Percentiles rank a stretch among this genome's conserved stretches.
Evolutionary conservation across 2,888 invertebrate genomes (phyloP).

Genomic region (Dendrolimus pini): DNA sequence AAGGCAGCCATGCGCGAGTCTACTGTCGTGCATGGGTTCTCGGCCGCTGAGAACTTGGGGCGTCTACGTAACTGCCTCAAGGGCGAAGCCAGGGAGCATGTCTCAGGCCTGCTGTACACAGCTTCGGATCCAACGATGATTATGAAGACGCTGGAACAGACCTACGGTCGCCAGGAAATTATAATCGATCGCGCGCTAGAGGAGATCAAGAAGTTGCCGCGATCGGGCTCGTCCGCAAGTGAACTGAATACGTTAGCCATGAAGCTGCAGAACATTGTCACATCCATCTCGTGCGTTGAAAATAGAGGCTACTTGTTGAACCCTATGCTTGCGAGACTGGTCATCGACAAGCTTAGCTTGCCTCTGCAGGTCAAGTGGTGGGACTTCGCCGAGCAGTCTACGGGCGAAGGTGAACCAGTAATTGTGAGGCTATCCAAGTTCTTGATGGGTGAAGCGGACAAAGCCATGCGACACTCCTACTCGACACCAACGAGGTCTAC

Average conservation of each 20-base stretch:
- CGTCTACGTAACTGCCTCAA: constrained; percentile 9
- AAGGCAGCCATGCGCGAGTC: not conserved
- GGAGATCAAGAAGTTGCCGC: constrained; percentile 11
- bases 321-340: constrained; percentile 3
- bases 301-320: constrained; percentile 4
- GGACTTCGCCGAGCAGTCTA: not conserved
- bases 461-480: not conserved
- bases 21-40: not conserved
- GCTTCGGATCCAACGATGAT: constrained; percentile 11
- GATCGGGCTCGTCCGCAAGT: constrained; percentile 6
- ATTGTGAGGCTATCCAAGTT: constrained; percentile 2
- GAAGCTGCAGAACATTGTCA: constrained; percentile 5
- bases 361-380: constrained; percentile 1
- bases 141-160: constrained; percentile 15
- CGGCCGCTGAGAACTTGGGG: constrained; percentile 9
- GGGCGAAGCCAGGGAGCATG: constrained; percentile 10
- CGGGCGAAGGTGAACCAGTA: not conserved
- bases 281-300: not conserved
- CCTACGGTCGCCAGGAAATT: constrained; percentile 16
- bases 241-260: constrained; percentile 13
- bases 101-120: constrained; percentile 8
- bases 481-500: too few relatives aligned
- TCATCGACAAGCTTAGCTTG: constrained; percentile 5
- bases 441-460: constrained; percentile 4
- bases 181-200: constrained; percentile 11